These are phyloP conservation scores for Rhinoptilus africanus DNA, from an alignment of 2,113 vertebrate species.

Conservation along the genomic window DNA sequence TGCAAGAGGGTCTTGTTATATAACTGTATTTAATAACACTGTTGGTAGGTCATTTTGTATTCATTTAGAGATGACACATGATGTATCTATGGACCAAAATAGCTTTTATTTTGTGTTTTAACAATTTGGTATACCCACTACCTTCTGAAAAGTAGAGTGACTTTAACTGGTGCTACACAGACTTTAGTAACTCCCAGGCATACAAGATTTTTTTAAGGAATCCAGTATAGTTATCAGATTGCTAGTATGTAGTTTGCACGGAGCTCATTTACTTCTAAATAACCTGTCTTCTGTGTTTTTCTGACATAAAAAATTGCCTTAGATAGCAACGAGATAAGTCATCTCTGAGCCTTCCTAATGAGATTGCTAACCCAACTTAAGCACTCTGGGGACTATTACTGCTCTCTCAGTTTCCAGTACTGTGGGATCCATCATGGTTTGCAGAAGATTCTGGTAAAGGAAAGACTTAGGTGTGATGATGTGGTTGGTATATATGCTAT, in stretches of 20 bases:
- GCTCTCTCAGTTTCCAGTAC: not conserved
- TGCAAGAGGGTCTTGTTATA: not conserved
- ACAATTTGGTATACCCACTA: not conserved
- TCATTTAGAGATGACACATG: not conserved
- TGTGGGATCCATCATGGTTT: not conserved
- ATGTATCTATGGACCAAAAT: not conserved
- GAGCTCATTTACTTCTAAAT: not conserved
- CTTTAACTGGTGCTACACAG: not conserved
- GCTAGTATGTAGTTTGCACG: not conserved
- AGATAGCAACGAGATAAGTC: fast-evolving
- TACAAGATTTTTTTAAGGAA: not conserved
- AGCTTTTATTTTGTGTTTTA: not conserved
- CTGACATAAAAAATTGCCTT: not conserved
- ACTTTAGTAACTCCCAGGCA: not conserved
- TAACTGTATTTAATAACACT: not conserved
- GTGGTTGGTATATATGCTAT: not conserved
- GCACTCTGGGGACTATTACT: not conserved
- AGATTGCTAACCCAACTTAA: not conserved
- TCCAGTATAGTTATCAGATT: not conserved
- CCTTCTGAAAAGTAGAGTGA: not conserved
- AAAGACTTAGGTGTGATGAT: not conserved
- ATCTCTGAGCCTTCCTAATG: not conserved
- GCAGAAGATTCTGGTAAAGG: not conserved
- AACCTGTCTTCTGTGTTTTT: not conserved
- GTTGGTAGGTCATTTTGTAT: not conserved